These are phyloP conservation scores for Pectinophora gossypiella DNA, from an alignment of 1,140 invertebrate genomes.

Conservation along the genomic window DNA sequence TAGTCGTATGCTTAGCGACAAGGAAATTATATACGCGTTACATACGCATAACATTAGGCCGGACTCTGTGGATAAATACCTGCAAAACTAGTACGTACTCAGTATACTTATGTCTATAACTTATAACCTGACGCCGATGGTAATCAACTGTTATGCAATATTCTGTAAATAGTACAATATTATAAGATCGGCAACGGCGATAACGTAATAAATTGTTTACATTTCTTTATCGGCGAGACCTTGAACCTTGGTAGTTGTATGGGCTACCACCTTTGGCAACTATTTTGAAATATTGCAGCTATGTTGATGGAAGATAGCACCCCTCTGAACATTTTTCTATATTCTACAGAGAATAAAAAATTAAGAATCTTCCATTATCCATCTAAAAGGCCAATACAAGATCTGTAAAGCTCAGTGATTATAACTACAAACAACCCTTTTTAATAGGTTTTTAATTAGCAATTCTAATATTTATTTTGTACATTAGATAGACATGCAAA, in stretches of 20 bases:
- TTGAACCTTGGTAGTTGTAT: conserved; percentile 24
- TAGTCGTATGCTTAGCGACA: conserved; percentile 95
- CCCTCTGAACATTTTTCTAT: too few relatives aligned
- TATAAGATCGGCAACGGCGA: conserved; percentile 6
- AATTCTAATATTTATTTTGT: too few relatives aligned
- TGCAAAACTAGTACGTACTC: conserved; percentile 91
- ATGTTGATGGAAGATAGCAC: too few relatives aligned
- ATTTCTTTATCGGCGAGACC: conserved; percentile 19
- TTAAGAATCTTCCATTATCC: too few relatives aligned
- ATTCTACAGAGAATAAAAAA: too few relatives aligned
- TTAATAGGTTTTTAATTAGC: too few relatives aligned
- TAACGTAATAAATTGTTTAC: not conserved
- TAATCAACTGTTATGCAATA: conserved; percentile 54
- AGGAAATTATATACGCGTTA: conserved; percentile 95
- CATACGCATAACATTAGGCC: conserved; percentile 96
- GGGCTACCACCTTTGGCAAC: too few relatives aligned
- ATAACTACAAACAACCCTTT: too few relatives aligned
- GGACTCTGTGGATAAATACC: conserved; percentile 89
- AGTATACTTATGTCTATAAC: conserved; percentile 11
- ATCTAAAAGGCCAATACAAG: too few relatives aligned
- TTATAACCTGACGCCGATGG: not conserved
- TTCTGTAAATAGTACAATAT: conserved; percentile 44
- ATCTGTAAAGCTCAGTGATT: too few relatives aligned
- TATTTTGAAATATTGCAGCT: too few relatives aligned
- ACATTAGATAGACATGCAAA: too few relatives aligned